A percentile compares a stretch with the other conserved stretches of the same genome.
Evolutionary conservation across 2,113 vertebrate genomes (phyloP).

Genomic region (Miniopterus natalensis): DNA sequence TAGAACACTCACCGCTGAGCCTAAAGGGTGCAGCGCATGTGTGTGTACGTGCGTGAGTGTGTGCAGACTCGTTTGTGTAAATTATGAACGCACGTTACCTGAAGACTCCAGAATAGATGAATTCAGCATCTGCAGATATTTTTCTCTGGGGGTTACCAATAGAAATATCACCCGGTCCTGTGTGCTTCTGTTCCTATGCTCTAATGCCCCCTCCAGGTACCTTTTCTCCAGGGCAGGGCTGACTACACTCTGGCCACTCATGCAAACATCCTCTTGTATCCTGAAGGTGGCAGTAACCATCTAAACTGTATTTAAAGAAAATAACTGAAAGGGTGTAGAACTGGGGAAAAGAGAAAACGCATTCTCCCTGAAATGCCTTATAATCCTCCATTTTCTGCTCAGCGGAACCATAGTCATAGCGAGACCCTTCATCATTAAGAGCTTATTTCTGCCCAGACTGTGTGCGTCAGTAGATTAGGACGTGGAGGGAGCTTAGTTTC

Average conservation of each 20-base stretch:
- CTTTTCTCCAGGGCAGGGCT: background rate
- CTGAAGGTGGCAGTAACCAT: constrained; percentile 81
- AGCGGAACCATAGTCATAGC: constrained; percentile 81
- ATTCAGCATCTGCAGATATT: background rate
- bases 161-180: background rate
- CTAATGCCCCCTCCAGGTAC: rapidly evolving
- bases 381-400: constrained; percentile 87
- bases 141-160: background rate
- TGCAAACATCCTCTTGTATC: background rate
- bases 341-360: constrained; percentile 34
- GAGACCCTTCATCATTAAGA: constrained; percentile 89
- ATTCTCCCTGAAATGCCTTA: constrained; percentile 74
- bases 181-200: background rate
- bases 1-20: background rate
- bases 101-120: background rate
- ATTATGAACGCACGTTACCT: background rate
- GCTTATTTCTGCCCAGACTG: constrained; percentile 86
- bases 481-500: constrained; percentile 84
- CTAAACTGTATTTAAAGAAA: constrained; percentile 67
- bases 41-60: background rate
- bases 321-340: background rate
- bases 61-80: background rate
- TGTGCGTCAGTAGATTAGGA: constrained; percentile 87
- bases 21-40: background rate
- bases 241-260: background rate